Base-by-base conservation (phyloP, 2,888 invertebrate genomes). In the Drosophila dives region DNA sequence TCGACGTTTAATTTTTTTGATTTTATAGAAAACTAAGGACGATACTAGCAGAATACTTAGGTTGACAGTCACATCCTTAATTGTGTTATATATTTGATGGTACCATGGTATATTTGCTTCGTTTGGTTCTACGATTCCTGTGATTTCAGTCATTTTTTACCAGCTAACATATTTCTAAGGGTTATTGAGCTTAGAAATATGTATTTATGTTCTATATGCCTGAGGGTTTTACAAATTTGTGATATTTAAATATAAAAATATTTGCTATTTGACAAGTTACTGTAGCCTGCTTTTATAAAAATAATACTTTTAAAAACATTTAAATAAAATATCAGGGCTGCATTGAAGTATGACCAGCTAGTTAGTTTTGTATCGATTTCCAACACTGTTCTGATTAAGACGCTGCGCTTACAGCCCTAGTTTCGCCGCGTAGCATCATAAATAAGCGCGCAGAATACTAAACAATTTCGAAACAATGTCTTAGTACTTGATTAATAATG, bases 21-120 rank as follows among this genome's bases (percentile, higher is more conserved):
- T 62, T 65, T 89, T 87, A 48, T 72, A 79, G 29, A 76, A 84
- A 6, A 85, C 69, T 12, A 84, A 45, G 1, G 77, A 69, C 20
- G 84, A 87, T 6, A 89, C 51, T 7, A 87, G 17, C n/a, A 77
- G 10, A 7, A 75, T 36, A 7, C 79, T 61, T 1, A 81, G 11
- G 49, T 79, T 76, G 11, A 61, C 42, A n/a, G 82, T 69, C 1
- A 62, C 58, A 42, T 85, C 49, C 36, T 50, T 78, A 2, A 89
- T 58, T 15, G 65, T 48, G 3, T 75, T 70, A 62, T 51, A 72
- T 12, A 83, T 20, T 32, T 34, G 63, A 8, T 58, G 64, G 58
- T 70, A 85, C 89, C 89, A 85, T 7, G 72, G 50, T 11, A 45
- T 23, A 17, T 56, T 71, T 11, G 33, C 50, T 11, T 74, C 66